Conservation (phyloP, 2,888 invertebrate genomes). For the Lottia gigantea region DNA sequence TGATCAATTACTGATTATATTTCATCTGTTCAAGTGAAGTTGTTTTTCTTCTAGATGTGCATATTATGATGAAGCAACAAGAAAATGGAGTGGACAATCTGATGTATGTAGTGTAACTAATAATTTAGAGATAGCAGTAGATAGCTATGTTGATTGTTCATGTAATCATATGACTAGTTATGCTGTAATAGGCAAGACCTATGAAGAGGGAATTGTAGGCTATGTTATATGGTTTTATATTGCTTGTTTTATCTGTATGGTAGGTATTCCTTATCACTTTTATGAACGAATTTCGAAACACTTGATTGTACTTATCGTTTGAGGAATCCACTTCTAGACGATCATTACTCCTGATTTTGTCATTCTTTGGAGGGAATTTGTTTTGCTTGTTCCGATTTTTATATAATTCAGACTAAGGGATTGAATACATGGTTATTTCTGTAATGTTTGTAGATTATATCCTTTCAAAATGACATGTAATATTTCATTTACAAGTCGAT, state of each 20-base stretch:
- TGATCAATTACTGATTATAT: too few species aligned
- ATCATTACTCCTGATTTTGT: too few species aligned
- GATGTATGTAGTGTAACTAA: slow-evolving; percentile 58
- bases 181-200: slow-evolving; percentile 53
- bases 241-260: slow-evolving; percentile 62
- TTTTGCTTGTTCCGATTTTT: too few species aligned
- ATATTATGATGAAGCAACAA: slow-evolving; percentile 53
- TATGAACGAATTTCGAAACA: not conserved
- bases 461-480: too few species aligned
- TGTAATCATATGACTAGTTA: slow-evolving; percentile 64
- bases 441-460: too few species aligned
- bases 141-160: slow-evolving; percentile 62
- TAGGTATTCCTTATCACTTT: slow-evolving; percentile 37
- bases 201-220: slow-evolving; percentile 52
- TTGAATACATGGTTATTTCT: too few species aligned
- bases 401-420: too few species aligned
- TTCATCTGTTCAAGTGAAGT: not conserved
- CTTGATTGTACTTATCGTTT: not conserved
- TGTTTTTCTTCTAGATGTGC: slow-evolving; percentile 52
- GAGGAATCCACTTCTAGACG: too few species aligned
- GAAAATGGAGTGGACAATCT: slow-evolving; percentile 50
- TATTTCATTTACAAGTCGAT: too few species aligned
- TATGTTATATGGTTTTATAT: slow-evolving; percentile 64
- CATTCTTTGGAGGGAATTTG: too few species aligned
- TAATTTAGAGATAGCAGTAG: slow-evolving; percentile 51